Conservation (phyloP, 2,797 vertebrate genomes). For the Hoplostethus atlanticus region DNA sequence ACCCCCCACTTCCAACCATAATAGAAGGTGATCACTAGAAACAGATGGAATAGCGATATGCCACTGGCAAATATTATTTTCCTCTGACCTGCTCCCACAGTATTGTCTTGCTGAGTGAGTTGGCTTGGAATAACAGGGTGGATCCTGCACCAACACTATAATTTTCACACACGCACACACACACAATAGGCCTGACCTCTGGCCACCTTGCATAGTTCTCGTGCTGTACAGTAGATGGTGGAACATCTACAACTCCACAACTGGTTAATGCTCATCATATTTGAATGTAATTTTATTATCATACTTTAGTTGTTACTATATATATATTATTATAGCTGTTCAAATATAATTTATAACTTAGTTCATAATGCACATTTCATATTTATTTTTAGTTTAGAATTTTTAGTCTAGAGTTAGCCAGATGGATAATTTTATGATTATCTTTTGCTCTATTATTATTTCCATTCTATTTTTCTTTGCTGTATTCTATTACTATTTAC, state of each 20-base stretch:
- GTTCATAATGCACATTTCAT: too few species aligned
- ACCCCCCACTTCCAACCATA: slow-evolving; percentile 23
- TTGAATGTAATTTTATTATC: too few species aligned
- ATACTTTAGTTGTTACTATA: too few species aligned
- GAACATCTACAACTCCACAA: not conserved
- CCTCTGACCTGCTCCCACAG: slow-evolving; percentile 23
- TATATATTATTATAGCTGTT: too few species aligned
- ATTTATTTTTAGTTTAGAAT: too few species aligned
- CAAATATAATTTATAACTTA: too few species aligned
- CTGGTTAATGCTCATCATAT: not conserved
- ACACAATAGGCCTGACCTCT: not conserved
- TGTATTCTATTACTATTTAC: too few species aligned
- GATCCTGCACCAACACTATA: slow-evolving; percentile 61
- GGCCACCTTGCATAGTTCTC: too few species aligned
- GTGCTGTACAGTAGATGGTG: not conserved
- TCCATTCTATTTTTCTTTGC: too few species aligned
- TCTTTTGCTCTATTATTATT: too few species aligned
- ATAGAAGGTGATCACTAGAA: slow-evolving; percentile 33
- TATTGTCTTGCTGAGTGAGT: slow-evolving; percentile 9
- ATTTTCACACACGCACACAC: slow-evolving; percentile 9
- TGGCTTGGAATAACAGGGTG: slow-evolving; percentile 51
- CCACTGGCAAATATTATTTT: slow-evolving; percentile 30
- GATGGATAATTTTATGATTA: too few species aligned
- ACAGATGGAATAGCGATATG: slow-evolving; percentile 31
- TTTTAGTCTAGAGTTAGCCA: too few species aligned